Conservation (phyloP, 2,113 vertebrate species). For the Erinaceus europaeus region DNA sequence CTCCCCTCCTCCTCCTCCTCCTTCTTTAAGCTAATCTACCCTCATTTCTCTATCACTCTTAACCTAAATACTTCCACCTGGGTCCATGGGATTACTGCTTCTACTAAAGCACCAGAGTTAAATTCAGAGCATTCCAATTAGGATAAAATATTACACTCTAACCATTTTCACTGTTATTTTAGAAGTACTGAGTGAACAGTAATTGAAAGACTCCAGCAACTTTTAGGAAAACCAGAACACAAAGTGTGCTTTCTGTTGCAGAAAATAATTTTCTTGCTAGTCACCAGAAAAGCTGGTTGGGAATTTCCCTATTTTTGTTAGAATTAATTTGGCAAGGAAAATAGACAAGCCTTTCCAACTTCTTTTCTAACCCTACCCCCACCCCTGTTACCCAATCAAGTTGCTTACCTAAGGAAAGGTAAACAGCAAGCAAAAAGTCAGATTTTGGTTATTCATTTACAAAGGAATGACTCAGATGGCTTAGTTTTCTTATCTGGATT, state of each 20-base stretch:
- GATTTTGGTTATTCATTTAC: conserved; percentile 32
- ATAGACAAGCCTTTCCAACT: conserved; percentile 12
- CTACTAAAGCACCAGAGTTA: neutral
- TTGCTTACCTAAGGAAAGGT: conserved; percentile 42
- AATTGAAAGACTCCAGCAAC: neutral
- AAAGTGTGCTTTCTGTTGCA: neutral
- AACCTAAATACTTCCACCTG: neutral
- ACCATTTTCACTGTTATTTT: neutral
- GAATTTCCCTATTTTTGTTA: conserved; percentile 64
- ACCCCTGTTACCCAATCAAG: neutral
- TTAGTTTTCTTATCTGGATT: conserved; percentile 2
- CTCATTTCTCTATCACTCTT: neutral
- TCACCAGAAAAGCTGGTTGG: conserved; percentile 61
- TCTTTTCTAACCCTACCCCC: neutral
- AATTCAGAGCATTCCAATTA: neutral
- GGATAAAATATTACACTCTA: neutral
- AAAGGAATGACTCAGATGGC: conserved; percentile 54
- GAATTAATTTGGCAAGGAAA: conserved; percentile 54
- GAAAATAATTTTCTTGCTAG: conserved; percentile 61
- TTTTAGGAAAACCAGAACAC: neutral
- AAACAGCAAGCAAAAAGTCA: neutral
- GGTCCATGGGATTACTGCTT: neutral
- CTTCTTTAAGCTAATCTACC: neutral
- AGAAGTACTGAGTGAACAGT: neutral
- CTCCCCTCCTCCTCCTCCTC: too few species aligned